Evolutionary conservation across 2,113 vertebrate genomes (phyloP), one percentile per base, ranked within the genome.

Genomic region (Alethe castanea): DNA sequence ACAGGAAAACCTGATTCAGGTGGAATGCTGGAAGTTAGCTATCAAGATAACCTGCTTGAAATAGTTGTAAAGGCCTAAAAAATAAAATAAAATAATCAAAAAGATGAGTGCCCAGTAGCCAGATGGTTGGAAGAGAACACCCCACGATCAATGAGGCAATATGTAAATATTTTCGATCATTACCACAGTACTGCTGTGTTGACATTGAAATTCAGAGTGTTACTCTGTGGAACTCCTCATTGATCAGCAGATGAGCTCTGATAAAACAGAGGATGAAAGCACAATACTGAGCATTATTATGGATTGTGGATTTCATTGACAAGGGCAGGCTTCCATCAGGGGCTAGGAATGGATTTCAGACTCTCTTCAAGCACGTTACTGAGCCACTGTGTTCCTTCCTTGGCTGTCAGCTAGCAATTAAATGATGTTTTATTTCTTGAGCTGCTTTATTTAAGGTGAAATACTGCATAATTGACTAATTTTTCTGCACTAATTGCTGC

Each of bases 81-180:
- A 92, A 80, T 6, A 29, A 61, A 78, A 69, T 14, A 61, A 62
- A 60, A 50, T 36, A 48, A 77, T 62, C 53, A 60, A 72, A 66
- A 91, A 85, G 44, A 38, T 3, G 18, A 57, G 23, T 94, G 89
- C 96, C 97, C 70, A 88, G 88, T 82, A 96, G 95, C 93, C 97
- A 98, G 97, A 97, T 97, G 97, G 98, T 95, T 96, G 79, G 83
- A 93, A 96, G 76, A 95, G 81, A 97, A 91, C 94, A 91, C 96
- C 89, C 91, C 83, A 88, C 84, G 82, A 66, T 96, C 95, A 79
- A 84, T 92, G 94, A 97, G 80, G 71, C 26, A 92, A 94, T 81
- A 78, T 96, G 95, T 97, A 97, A 98, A 97, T 97, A 97, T 97
- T 97, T 97, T 88, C 29, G 3, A 14, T 98, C 92, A 93, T 97